Evolutionary conservation across 2,888 invertebrate genomes (phyloP).

Genomic region (Andricus curvator): DNA sequence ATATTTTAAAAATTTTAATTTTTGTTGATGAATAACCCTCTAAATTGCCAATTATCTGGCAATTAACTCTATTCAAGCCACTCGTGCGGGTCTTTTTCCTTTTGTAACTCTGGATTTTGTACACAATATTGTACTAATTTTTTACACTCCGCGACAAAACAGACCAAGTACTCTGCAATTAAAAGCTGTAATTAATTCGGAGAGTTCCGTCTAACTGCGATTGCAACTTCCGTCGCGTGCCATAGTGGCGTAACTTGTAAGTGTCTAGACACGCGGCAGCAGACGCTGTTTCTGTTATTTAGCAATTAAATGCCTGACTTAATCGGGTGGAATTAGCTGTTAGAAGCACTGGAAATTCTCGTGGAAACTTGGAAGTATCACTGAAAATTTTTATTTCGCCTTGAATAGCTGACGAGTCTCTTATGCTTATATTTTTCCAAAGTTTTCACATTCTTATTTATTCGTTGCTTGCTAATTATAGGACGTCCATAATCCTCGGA

Average conservation of each 20-base stretch:
- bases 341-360: constrained; percentile 44
- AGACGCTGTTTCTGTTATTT: constrained; percentile 54
- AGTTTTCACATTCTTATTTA: neutral
- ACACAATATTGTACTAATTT: constrained; percentile 11
- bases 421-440: neutral
- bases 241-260: constrained; percentile 45
- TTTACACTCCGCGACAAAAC: constrained; percentile 10
- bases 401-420: neutral
- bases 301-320: constrained; percentile 57
- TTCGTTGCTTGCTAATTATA: neutral
- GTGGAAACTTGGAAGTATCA: neutral
- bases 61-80: too few relatives aligned
- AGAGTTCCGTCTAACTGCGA: constrained; percentile 58
- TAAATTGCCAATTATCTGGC: too few relatives aligned
- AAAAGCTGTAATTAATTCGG: constrained; percentile 64
- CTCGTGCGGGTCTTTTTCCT: neutral
- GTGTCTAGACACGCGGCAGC: constrained; percentile 48
- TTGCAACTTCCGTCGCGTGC: constrained; percentile 51
- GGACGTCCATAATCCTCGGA: neutral
- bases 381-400: neutral
- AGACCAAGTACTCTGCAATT: constrained; percentile 45
- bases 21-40: too few relatives aligned
- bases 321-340: constrained; percentile 55
- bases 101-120: neutral
- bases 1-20: too few relatives aligned